These are phyloP conservation scores for Melanargia galathea DNA, from an alignment of 2,888 invertebrate species.

Conservation along the genomic window DNA sequence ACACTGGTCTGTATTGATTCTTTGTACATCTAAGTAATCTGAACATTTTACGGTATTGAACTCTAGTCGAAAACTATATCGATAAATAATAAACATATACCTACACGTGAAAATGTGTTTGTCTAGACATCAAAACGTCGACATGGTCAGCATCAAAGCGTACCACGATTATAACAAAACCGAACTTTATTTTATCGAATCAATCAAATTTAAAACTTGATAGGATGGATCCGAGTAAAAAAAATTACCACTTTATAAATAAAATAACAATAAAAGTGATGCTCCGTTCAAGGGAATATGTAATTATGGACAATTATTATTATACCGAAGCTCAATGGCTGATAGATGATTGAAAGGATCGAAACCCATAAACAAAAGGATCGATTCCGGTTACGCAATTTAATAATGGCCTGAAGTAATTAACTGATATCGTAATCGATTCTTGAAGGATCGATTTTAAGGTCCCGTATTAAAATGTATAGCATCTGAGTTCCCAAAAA, in stretches of 20 bases:
- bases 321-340: conserved; percentile 79
- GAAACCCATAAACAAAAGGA: conserved; percentile 80
- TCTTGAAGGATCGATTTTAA: conserved; percentile 47
- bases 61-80: neutral
- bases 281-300: conserved; percentile 79
- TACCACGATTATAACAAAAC: conserved; percentile 77
- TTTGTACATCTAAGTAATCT: neutral
- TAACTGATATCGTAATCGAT: conserved; percentile 68
- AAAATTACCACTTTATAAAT: conserved; percentile 82
- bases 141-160: conserved; percentile 58
- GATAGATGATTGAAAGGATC: conserved; percentile 82
- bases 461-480: conserved; percentile 29
- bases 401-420: conserved; percentile 75
- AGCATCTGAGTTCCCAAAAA: neutral
- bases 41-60: neutral
- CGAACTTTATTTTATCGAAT: conserved; percentile 78
- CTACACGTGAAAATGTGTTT: neutral
- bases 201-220: conserved; percentile 81
- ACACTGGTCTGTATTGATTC: neutral
- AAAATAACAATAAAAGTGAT: conserved; percentile 82
- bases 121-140: conserved; percentile 57
- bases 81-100: too few relatives aligned
- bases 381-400: conserved; percentile 78
- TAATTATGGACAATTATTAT: conserved; percentile 83
- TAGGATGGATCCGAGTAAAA: conserved; percentile 76